Percentiles rank a stretch among this genome's conserved stretches.
Evolutionary conservation across 2,888 invertebrate species (phyloP).

Genomic region (Coelogynopora nodosa): DNA sequence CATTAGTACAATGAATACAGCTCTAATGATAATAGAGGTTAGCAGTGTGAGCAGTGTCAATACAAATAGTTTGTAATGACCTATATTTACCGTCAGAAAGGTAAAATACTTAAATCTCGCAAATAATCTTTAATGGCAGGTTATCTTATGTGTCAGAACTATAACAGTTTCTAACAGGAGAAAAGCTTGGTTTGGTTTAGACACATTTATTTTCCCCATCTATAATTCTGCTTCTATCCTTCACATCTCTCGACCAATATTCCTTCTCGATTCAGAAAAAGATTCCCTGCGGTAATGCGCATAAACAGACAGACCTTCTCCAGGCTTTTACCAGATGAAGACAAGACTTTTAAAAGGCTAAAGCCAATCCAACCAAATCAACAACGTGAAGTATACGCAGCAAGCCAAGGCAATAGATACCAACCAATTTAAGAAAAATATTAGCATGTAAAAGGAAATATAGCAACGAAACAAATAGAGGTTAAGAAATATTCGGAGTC

Average conservation of each 20-base stretch:
- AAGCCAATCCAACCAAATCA: not conserved
- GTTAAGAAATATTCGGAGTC: too few species aligned
- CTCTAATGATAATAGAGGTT: too few species aligned
- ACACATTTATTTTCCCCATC: not conserved
- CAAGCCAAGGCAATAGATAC: too few species aligned
- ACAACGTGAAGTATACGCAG: too few species aligned
- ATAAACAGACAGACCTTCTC: not conserved
- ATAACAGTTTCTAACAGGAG: not conserved
- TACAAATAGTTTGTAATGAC: not conserved
- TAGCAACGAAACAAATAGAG: too few species aligned
- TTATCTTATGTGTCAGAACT: not conserved
- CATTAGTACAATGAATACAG: too few species aligned
- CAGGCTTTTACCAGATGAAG: not conserved
- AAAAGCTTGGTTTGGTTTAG: not conserved
- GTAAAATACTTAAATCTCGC: not conserved
- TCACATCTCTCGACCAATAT: not conserved
- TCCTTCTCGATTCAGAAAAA: not conserved
- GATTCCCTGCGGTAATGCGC: not conserved
- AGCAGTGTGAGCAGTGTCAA: too few species aligned
- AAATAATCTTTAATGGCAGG: not conserved
- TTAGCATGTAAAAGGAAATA: too few species aligned
- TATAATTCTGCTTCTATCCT: not conserved
- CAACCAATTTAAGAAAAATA: too few species aligned
- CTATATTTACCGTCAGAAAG: not conserved
- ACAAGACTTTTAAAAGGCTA: not conserved